phyloP scores from a whole-genome alignment of 2,113 vertebrate species.

The Chaenocephalus aceratus region DNA sequence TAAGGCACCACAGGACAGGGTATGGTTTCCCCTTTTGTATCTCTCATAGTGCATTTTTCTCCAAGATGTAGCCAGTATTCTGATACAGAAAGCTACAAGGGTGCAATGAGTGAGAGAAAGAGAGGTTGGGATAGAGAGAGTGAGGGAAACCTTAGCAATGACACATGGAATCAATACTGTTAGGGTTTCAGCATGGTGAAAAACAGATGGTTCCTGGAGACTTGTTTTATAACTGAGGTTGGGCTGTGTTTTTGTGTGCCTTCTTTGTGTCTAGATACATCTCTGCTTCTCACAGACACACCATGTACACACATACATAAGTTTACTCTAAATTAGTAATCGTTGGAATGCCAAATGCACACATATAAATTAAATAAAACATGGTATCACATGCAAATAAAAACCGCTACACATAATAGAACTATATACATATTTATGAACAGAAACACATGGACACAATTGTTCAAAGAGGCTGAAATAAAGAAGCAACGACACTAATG shows the following conservation, averaged over 20 bases:
- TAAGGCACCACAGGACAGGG: background rate
- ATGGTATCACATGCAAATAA: background rate
- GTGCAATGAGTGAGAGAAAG: conserved; percentile 4
- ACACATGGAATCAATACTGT: conserved; percentile 59
- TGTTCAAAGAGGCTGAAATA: background rate
- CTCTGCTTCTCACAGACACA: conserved; percentile 16
- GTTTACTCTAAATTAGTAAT: conserved; percentile 17
- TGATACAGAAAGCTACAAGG: conserved; percentile 12
- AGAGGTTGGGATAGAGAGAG: background rate
- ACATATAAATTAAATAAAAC: background rate
- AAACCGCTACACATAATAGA: background rate
- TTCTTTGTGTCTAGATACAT: conserved; percentile 5
- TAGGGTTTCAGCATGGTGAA: conserved; percentile 46
- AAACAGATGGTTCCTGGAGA: conserved; percentile 62
- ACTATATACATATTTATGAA: background rate
- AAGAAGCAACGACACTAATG: background rate
- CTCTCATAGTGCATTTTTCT: background rate
- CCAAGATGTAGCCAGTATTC: conserved; percentile 22
- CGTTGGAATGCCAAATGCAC: conserved; percentile 15
- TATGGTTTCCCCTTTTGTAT: background rate
- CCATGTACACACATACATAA: conserved; percentile 8
- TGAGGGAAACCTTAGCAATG: conserved; percentile 11
- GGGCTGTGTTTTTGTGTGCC: conserved; percentile 4
- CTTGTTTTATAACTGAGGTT: conserved; percentile 37
- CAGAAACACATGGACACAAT: background rate